Evolutionary conservation across 1,140 invertebrate genomes (phyloP).

Genomic region (Anthonomus grandis): DNA sequence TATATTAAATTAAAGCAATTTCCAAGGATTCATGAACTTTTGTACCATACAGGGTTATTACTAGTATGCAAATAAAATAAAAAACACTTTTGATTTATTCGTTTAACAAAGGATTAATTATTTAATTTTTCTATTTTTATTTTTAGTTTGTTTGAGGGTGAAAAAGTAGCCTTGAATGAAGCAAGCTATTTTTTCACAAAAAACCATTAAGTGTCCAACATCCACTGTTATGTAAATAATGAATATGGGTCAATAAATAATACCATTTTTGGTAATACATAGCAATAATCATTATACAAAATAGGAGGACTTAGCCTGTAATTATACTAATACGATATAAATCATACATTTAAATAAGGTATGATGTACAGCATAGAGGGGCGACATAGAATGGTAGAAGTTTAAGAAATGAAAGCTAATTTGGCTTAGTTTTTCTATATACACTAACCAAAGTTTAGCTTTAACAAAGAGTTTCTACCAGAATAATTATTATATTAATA

Average conservation of each 20-base stretch:
- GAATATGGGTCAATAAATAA: constrained; percentile 33
- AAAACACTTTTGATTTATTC: too few relatives aligned
- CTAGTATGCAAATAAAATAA: too few relatives aligned
- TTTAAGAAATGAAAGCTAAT: constrained; percentile 6
- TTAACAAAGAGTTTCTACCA: background rate
- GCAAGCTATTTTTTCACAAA: too few relatives aligned
- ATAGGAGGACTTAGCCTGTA: constrained; percentile 28
- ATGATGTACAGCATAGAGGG: constrained; percentile 10
- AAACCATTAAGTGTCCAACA: constrained; percentile 3
- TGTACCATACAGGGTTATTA: too few relatives aligned
- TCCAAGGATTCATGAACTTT: too few relatives aligned
- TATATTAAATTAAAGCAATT: too few relatives aligned
- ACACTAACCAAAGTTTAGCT: background rate
- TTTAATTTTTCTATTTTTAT: too few relatives aligned
- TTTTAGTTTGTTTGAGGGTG: too few relatives aligned
- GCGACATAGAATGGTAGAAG: constrained; percentile 8
- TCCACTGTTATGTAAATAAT: constrained; percentile 15
- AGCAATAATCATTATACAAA: constrained; percentile 45
- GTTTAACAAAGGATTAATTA: too few relatives aligned
- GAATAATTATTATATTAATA: background rate
- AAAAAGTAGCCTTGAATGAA: too few relatives aligned
- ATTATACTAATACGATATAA: constrained; percentile 28
- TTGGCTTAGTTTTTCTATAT: background rate
- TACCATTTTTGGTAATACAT: constrained; percentile 40
- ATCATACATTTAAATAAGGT: too few relatives aligned